These are phyloP conservation scores for Teinopalpus imperialis DNA, from an alignment of 2,888 invertebrate genomes.

Conservation along the genomic window DNA sequence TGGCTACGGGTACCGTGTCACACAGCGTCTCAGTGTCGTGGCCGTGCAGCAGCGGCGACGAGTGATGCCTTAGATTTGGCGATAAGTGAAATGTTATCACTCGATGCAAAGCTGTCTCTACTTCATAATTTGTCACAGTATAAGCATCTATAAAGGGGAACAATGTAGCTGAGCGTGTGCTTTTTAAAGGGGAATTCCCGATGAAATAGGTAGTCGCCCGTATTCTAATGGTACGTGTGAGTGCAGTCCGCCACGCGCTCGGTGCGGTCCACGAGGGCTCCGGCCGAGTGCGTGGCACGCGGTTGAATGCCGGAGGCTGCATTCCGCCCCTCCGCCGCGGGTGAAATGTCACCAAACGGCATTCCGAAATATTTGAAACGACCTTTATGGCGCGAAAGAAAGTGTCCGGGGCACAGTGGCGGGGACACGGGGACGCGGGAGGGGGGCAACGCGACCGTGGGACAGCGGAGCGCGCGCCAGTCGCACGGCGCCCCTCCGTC, in stretches of 20 bases:
- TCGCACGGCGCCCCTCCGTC: slow-evolving; percentile 75
- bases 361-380: slow-evolving; percentile 82
- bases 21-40: slow-evolving; percentile 2
- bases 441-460: slow-evolving; percentile 85
- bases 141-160: too few relatives aligned
- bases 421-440: slow-evolving; percentile 56
- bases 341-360: slow-evolving; percentile 81
- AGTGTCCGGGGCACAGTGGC: slow-evolving; percentile 56
- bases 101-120: too few relatives aligned
- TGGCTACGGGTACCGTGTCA: slow-evolving; percentile 41
- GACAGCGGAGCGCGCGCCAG: slow-evolving; percentile 84
- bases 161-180: slow-evolving; percentile 28
- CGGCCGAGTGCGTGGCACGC: slow-evolving; percentile 46
- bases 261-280: slow-evolving; percentile 20
- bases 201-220: slow-evolving; percentile 28
- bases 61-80: neutral
- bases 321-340: slow-evolving; percentile 61
- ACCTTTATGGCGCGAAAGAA: slow-evolving; percentile 83
- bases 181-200: slow-evolving; percentile 36
- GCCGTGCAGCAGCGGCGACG: neutral
- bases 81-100: too few relatives aligned
- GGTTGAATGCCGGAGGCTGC: slow-evolving; percentile 66
- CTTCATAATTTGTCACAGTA: too few relatives aligned
- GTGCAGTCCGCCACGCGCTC: neutral
- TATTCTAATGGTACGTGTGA: slow-evolving; percentile 6